Evolutionary conservation across 2,797 vertebrate genomes (phyloP).

Genomic region (Setipinna tenuifilis): DNA sequence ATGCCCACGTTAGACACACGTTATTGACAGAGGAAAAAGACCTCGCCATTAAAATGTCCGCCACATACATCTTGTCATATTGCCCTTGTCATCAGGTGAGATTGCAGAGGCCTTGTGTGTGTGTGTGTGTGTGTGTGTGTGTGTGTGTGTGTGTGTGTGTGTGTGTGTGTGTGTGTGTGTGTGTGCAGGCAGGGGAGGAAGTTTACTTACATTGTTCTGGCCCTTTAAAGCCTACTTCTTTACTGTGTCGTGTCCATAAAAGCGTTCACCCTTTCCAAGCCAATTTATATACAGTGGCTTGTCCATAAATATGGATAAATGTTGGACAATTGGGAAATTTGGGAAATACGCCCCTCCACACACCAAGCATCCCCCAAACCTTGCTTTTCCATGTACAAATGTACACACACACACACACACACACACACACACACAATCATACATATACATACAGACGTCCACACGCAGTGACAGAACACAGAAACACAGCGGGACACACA

Average conservation of each 20-base stretch:
- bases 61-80: not conserved
- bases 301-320: not conserved
- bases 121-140: not conserved
- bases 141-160: conserved; percentile 19
- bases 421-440: no score
- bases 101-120: not conserved
- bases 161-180: not conserved
- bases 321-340: no score
- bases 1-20: not conserved
- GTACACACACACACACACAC: no score
- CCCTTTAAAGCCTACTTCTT: no score
- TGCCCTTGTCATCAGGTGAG: not conserved
- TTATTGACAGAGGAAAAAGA: no score
- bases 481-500: not conserved
- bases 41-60: not conserved
- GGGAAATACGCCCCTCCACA: not conserved
- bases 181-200: not conserved
- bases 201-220: not conserved
- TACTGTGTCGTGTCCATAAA: no score
- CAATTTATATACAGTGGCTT: not conserved
- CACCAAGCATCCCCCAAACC: not conserved
- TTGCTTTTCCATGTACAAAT: no score
- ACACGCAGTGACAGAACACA: not conserved
- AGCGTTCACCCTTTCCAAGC: not conserved
- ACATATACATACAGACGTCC: no score